Conservation (phyloP, 2,113 vertebrate species). For the Riparia riparia region DNA sequence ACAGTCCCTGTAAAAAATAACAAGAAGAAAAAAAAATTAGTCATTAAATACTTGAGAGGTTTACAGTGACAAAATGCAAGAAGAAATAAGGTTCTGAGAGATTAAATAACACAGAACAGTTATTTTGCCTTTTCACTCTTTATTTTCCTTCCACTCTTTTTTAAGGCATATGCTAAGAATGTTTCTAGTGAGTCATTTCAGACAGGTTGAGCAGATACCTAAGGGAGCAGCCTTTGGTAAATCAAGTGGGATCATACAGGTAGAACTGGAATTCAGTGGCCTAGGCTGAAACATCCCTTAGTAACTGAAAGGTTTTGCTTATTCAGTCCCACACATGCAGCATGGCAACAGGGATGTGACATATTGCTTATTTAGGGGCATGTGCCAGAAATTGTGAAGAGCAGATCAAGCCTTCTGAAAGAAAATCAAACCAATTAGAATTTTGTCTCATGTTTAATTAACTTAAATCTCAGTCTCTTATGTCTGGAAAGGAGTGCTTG, state of each 20-base stretch:
- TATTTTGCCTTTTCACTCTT: not conserved
- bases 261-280: not conserved
- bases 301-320: not conserved
- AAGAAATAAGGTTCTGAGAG: not conserved
- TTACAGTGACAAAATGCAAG: not conserved
- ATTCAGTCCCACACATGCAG: not conserved
- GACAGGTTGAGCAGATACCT: not conserved
- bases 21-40: not conserved
- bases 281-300: not conserved
- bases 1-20: not conserved
- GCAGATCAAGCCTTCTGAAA: not conserved
- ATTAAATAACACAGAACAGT: not conserved
- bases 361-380: not conserved
- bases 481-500: not conserved
- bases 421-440: conserved; percentile 6
- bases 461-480: not conserved
- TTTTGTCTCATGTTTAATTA: not conserved
- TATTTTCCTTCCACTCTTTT: not conserved
- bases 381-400: not conserved
- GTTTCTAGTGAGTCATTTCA: not conserved
- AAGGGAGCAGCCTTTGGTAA: not conserved
- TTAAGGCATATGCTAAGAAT: not conserved
- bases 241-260: not conserved
- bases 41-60: not conserved
- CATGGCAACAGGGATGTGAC: not conserved